Evolutionary conservation across 2,888 invertebrate species (phyloP).

Genomic region (Brachyopa scutellaris): DNA sequence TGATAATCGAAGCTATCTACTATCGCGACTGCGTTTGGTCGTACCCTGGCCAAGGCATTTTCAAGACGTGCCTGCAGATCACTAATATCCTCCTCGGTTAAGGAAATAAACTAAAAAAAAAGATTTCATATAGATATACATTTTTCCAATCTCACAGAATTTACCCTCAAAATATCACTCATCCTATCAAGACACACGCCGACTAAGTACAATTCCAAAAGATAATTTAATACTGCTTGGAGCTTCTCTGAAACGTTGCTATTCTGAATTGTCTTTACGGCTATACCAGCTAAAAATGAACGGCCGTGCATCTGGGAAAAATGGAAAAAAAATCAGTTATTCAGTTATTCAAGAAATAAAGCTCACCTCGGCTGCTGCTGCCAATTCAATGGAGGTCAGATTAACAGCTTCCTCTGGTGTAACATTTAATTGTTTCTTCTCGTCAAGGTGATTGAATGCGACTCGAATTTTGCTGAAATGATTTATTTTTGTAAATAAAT

Average conservation of each 20-base stretch:
- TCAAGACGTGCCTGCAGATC: conserved; percentile 88
- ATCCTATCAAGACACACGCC: conserved; percentile 88
- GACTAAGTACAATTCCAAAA: conserved; percentile 90
- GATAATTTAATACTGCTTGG: conserved; percentile 85
- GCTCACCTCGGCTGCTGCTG: conserved; percentile 90
- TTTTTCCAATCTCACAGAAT: too few species aligned
- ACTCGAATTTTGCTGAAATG: conserved; percentile 86
- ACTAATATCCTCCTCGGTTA: conserved; percentile 75
- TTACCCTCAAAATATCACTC: conserved; percentile 91
- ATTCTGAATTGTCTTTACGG: conserved; percentile 84
- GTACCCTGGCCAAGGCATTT: conserved; percentile 86
- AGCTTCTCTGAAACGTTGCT: conserved; percentile 84
- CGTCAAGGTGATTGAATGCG: conserved; percentile 87
- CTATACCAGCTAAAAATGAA: conserved; percentile 87
- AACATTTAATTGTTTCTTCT: conserved; percentile 85
- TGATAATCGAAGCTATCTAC: conserved; percentile 95
- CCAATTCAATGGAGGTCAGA: conserved; percentile 90
- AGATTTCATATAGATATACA: conserved; percentile 81
- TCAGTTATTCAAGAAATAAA: too few species aligned
- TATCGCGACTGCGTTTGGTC: conserved; percentile 94
- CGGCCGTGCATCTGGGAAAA: conserved; percentile 89
- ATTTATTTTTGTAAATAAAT: too few species aligned
- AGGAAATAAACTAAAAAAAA: conserved; percentile 55
- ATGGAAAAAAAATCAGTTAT: background rate
- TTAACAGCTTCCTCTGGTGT: conserved; percentile 93